Base-by-base conservation (phyloP, 2,797 vertebrate species). In the Uromys caudimaculatus region DNA sequence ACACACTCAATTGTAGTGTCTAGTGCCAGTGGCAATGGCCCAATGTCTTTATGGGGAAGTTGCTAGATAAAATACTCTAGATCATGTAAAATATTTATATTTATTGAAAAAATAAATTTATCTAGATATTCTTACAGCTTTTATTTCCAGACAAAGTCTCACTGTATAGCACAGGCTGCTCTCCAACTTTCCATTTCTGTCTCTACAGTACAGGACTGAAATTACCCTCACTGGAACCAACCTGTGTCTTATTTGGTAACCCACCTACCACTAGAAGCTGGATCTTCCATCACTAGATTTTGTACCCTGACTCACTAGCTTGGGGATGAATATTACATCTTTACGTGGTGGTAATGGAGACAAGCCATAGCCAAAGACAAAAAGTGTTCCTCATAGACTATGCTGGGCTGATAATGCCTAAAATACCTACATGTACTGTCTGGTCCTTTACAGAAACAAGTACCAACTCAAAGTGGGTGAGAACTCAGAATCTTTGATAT, bases 261-360 rank as follows among this genome's bases (percentile, higher is more conserved):
- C 23, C 14, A 54, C 1, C 9, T 6, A 3, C 0, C 11, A 2
- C 16, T 50, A n/a, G 21, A n/a, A 8, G 44, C 27, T 4, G 32
- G 2, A 17, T 60, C 19, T 38, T n/a, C 79, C 64, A 6, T 16
- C 32, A 32, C 21, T 64, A 44, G 29, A 6, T 4, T 69, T 58
- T 24, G 8, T 38, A 73, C 35, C 71, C 24, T 32, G 47, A 86
- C 10, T 41, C 8, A 16, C 17, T 69, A 89, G 27, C 7, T 29
- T n/a, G 52, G 17, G 38, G 38, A 52, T 17, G 62, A 0, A 44
- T 81, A 44, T 82, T 17, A 29, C 6, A 47, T 58, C 56, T 60
- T 44, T 69, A 41, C 60, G 14, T 11, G 7, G 32, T 44, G 35
- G 13, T 35, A 9, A n/a, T 27, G 47, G 27, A 41, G 54, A 38